Conservation (phyloP, 2,797 vertebrate genomes). For the Acridotheres tristis region DNA sequence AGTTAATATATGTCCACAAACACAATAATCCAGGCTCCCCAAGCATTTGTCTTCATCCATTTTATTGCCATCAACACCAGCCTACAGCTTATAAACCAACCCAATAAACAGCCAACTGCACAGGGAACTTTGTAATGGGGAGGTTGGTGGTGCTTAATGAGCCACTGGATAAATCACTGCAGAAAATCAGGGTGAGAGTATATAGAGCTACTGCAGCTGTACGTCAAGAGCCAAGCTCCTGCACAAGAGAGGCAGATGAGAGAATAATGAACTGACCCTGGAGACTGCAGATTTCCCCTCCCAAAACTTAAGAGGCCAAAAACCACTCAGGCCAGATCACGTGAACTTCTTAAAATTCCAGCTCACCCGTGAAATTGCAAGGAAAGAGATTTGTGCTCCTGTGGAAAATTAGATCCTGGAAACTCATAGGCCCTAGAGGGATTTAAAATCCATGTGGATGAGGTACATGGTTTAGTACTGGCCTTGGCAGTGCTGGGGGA, state of each 20-base stretch:
- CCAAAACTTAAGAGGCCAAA: neutral
- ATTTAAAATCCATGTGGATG: neutral
- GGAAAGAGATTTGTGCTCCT: neutral
- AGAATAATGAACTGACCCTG: neutral
- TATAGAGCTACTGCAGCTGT: neutral
- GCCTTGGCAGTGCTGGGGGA: neutral
- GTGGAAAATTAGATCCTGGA: neutral
- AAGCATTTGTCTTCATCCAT: neutral
- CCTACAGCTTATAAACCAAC: neutral
- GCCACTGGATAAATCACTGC: neutral
- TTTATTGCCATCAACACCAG: neutral
- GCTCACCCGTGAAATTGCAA: neutral
- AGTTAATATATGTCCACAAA: neutral
- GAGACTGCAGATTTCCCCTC: neutral
- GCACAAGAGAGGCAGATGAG: rapidly evolving
- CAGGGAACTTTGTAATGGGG: neutral
- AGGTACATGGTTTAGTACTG: neutral
- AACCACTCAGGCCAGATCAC: neutral
- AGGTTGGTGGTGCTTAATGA: neutral
- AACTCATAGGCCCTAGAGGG: neutral
- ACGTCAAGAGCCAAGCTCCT: neutral
- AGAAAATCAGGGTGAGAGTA: neutral
- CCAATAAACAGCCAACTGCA: neutral
- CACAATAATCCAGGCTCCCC: neutral
- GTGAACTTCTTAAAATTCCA: neutral